A percentile compares a stretch with the other conserved stretches of the same genome.
phyloP scores from a whole-genome alignment of 2,797 vertebrate species.

The Picus viridis region DNA sequence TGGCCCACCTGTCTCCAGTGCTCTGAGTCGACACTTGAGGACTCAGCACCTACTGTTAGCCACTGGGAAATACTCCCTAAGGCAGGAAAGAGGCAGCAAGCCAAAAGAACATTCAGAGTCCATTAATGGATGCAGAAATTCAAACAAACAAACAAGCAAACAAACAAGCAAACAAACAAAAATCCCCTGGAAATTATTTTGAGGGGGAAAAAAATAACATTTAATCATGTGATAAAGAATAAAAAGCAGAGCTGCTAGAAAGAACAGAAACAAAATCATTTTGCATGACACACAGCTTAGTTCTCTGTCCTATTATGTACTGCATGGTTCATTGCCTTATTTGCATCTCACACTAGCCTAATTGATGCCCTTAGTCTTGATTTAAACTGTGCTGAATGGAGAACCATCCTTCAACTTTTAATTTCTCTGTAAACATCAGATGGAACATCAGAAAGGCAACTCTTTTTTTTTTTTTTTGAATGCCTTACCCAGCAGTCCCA shows the following conservation, averaged over 20 bases:
- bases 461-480: no score
- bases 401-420: not conserved
- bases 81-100: conserved; percentile 33
- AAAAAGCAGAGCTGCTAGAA: not conserved
- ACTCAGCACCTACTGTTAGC: conserved; percentile 21
- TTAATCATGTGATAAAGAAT: not conserved
- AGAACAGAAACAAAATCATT: not conserved
- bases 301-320: not conserved
- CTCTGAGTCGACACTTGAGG: not conserved
- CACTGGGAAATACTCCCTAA: conserved; percentile 5
- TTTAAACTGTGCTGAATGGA: not conserved
- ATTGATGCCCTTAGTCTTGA: not conserved
- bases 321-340: not conserved
- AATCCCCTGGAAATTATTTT: not conserved
- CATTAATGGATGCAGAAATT: conserved; percentile 35
- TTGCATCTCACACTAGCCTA: not conserved
- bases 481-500: not conserved
- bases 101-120: not conserved
- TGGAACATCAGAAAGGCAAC: not conserved
- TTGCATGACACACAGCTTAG: not conserved
- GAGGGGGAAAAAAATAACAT: not conserved
- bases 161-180: no score
- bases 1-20: not conserved
- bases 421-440: conserved; percentile 11
- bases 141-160: not conserved